Percentiles rank a stretch among this genome's conserved stretches.
phyloP scores from a whole-genome alignment of 2,797 vertebrate species.

The Apogon talboti region DNA sequence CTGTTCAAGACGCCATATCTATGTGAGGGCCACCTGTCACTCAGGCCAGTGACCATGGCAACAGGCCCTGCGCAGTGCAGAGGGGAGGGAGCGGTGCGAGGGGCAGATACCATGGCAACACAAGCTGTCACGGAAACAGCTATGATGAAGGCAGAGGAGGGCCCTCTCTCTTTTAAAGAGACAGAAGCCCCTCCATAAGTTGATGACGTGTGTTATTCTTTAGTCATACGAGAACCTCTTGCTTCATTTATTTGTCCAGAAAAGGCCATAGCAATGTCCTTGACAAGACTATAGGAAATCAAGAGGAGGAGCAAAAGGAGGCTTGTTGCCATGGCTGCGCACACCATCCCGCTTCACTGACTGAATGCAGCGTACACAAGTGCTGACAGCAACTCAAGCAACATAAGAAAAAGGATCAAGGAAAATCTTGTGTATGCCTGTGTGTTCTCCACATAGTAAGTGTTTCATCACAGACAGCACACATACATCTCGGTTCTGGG shows the following conservation, averaged over 20 bases:
- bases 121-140: slow-evolving; percentile 78
- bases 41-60: slow-evolving; percentile 79
- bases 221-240: slow-evolving; percentile 66
- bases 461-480: slow-evolving; percentile 9
- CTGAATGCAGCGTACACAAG: slow-evolving; percentile 50
- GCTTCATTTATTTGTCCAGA: slow-evolving; percentile 70
- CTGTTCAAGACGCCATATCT: slow-evolving; percentile 74
- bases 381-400: slow-evolving; percentile 39
- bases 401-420: slow-evolving; percentile 21
- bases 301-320: slow-evolving; percentile 56
- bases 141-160: slow-evolving; percentile 64
- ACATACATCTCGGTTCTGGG: slow-evolving; percentile 9
- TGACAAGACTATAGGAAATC: slow-evolving; percentile 63
- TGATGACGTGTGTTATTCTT: slow-evolving; percentile 75
- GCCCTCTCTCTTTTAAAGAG: slow-evolving; percentile 70
- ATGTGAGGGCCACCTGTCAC: slow-evolving; percentile 81
- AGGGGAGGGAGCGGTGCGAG: slow-evolving; percentile 53
- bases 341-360: slow-evolving; percentile 63
- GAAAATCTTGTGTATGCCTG: slow-evolving; percentile 6
- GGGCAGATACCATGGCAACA: slow-evolving; percentile 82
- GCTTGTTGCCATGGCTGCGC: slow-evolving; percentile 73
- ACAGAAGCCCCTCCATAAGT: slow-evolving; percentile 60
- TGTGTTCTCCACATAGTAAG: background rate
- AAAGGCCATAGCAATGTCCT: slow-evolving; percentile 68
- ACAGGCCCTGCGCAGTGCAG: slow-evolving; percentile 81